These are phyloP conservation scores for Lacerta agilis DNA, from an alignment of 2,797 vertebrate genomes.

Conservation along the genomic window DNA sequence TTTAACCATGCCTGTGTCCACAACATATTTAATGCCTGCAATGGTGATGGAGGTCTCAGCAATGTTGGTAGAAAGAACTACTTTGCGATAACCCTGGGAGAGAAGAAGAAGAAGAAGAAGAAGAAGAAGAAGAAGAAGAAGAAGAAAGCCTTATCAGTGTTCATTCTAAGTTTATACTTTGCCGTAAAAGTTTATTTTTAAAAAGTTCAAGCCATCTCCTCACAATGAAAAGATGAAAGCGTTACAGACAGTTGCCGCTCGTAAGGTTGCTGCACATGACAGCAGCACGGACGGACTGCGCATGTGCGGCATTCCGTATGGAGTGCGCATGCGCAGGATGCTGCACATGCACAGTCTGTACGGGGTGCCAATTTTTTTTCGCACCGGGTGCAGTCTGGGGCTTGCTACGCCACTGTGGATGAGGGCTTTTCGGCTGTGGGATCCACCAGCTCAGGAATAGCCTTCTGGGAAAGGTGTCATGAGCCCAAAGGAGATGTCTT, in stretches of 20 bases:
- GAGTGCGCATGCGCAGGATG: no score
- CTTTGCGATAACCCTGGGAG: constrained; percentile 90
- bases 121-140: constrained; percentile 23
- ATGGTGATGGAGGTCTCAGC: constrained; percentile 98
- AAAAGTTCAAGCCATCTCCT: background rate
- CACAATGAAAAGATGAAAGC: background rate
- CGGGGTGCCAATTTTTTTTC: no score
- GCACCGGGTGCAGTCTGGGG: no score
- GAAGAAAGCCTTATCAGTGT: background rate
- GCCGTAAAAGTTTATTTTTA: background rate
- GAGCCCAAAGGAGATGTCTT: background rate
- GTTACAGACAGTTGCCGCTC: background rate
- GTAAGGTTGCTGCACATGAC: no score
- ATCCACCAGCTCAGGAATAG: background rate
- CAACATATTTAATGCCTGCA: constrained; percentile 92
- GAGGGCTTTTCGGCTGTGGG: background rate
- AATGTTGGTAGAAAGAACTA: constrained; percentile 98
- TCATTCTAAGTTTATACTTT: background rate
- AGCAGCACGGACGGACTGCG: no score
- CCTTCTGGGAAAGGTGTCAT: background rate
- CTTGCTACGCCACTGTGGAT: no score
- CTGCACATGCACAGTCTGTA: no score
- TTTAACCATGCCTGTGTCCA: constrained; percentile 98
- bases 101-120: constrained; percentile 20
- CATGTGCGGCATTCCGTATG: no score